Conservation (phyloP, 2,797 vertebrate species). For the Prionace glauca region DNA sequence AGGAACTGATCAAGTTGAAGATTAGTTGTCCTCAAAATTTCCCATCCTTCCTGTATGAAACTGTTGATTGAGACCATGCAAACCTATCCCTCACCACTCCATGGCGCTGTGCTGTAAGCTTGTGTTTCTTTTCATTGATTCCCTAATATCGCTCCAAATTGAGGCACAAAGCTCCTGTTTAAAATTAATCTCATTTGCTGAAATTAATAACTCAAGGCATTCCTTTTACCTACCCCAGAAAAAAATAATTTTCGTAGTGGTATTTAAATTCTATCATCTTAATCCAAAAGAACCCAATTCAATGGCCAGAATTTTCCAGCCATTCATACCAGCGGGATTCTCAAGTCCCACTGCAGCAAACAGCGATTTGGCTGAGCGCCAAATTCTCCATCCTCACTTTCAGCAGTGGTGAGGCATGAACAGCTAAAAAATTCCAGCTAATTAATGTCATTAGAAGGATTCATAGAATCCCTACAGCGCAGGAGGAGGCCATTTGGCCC, state of each 20-base stretch:
- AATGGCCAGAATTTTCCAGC: not conserved
- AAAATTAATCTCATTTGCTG: conserved; percentile 3
- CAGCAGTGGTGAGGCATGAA: too few relatives aligned
- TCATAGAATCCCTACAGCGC: too few relatives aligned
- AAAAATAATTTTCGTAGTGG: not conserved
- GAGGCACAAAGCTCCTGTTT: not conserved
- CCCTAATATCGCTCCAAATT: not conserved
- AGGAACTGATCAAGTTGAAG: not conserved
- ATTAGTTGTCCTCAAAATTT: not conserved
- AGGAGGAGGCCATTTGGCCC: too few relatives aligned
- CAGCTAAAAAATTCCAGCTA: too few relatives aligned
- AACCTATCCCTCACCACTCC: not conserved
- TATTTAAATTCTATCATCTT: not conserved
- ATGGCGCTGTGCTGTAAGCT: conserved; percentile 19
- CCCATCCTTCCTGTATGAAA: not conserved
- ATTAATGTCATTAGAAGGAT: too few relatives aligned
- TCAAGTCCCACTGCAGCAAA: too few relatives aligned
- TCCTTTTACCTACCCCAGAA: not conserved
- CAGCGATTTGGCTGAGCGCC: too few relatives aligned
- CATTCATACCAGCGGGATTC: too few relatives aligned
- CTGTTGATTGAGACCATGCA: not conserved
- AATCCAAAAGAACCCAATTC: not conserved
- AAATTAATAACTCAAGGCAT: not conserved
- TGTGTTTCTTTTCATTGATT: not conserved
- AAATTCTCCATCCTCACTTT: too few relatives aligned